Percentiles rank a stretch among this genome's conserved stretches.
phyloP scores from a whole-genome alignment of 2,797 vertebrate species.

The Catostomus latipinnis region DNA sequence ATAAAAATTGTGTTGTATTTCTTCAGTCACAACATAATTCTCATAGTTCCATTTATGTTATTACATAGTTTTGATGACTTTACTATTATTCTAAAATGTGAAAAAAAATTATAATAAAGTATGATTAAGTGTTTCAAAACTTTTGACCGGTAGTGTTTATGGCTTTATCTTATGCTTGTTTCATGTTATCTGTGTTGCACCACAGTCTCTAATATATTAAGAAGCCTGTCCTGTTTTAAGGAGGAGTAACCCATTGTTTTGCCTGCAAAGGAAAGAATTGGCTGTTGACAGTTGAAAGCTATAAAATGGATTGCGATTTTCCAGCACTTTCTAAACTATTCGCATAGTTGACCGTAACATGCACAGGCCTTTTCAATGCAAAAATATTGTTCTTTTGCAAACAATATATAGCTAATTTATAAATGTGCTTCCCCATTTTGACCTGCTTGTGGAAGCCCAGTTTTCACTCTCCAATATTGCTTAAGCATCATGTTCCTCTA shows the following conservation, averaged over 20 bases:
- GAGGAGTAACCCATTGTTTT: constrained; percentile 20
- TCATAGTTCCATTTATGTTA: too few species aligned
- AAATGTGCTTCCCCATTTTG: too few species aligned
- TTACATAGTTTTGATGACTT: too few species aligned
- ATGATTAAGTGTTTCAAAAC: too few species aligned
- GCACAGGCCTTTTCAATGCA: too few species aligned
- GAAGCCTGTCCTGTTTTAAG: constrained; percentile 13
- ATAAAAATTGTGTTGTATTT: too few species aligned
- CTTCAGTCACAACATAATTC: too few species aligned
- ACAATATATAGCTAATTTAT: too few species aligned
- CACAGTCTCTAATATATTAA: not conserved
- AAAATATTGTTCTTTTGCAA: too few species aligned
- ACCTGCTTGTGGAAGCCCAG: too few species aligned
- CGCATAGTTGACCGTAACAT: too few species aligned
- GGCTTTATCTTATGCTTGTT: not conserved
- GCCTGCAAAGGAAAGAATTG: not conserved
- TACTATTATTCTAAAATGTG: not conserved
- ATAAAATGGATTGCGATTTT: not conserved
- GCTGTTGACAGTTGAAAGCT: not conserved
- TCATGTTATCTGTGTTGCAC: not conserved
- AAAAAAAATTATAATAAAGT: not conserved
- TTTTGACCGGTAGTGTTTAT: not conserved
- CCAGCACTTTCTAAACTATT: not conserved
- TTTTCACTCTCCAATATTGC: not conserved
- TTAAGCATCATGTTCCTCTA: not conserved